These are phyloP conservation scores for Lutjanus erythropterus DNA, from an alignment of 2,113 vertebrate species.

Conservation along the genomic window DNA sequence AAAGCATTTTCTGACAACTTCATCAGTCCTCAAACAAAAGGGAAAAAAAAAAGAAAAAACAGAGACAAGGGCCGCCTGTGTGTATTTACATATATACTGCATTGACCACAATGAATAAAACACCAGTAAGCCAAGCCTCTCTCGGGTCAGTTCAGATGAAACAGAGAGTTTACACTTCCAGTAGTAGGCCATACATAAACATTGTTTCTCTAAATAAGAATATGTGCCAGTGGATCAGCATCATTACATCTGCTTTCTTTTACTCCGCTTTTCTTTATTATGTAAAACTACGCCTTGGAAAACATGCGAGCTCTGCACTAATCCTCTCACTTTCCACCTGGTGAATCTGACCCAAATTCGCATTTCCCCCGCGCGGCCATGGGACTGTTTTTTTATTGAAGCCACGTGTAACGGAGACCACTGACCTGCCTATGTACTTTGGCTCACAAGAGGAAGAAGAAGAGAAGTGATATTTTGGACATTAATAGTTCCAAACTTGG, in stretches of 20 bases:
- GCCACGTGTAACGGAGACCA: conserved; percentile 79
- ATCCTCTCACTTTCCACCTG: conserved; percentile 83
- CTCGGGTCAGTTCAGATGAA: conserved; percentile 75
- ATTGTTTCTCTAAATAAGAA: conserved; percentile 79
- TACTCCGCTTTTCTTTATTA: conserved; percentile 75
- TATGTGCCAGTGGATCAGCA: conserved; percentile 74
- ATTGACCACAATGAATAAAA: conserved; percentile 77
- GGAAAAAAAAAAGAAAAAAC: background rate
- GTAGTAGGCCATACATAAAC: conserved; percentile 76
- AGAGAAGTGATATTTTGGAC: conserved; percentile 68
- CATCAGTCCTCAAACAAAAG: conserved; percentile 38
- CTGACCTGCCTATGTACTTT: conserved; percentile 78
- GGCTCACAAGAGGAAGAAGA: conserved; percentile 56
- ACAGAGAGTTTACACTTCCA: conserved; percentile 71
- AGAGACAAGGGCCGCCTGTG: conserved; percentile 39
- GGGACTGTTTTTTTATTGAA: conserved; percentile 78
- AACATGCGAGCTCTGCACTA: conserved; percentile 75
- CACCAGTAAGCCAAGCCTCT: conserved; percentile 54
- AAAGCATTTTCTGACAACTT: conserved; percentile 73
- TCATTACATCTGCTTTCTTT: conserved; percentile 81
- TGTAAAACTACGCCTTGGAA: conserved; percentile 80
- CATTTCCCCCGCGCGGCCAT: conserved; percentile 69
- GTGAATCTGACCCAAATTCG: conserved; percentile 84
- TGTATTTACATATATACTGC: conserved; percentile 76
- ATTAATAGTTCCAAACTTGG: conserved; percentile 68